Evolutionary conservation across 2,113 vertebrate genomes (phyloP).

Genomic region (Craseonycteris thonglongyai): DNA sequence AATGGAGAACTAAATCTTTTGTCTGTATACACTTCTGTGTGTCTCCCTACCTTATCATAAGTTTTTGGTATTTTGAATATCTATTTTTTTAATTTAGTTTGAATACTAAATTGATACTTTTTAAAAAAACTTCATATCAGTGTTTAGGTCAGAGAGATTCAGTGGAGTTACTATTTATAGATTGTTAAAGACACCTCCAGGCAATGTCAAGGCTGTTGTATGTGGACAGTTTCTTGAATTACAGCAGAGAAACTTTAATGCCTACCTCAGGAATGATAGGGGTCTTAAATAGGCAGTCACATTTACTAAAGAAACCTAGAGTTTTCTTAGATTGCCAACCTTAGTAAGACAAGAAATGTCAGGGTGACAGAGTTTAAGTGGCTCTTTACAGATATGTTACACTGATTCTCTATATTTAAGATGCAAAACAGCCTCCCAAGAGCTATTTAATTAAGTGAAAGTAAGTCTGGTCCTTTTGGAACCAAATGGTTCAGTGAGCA

Average conservation of each 20-base stretch:
- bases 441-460: slow-evolving; percentile 76
- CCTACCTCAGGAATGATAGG: slow-evolving; percentile 68
- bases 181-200: slow-evolving; percentile 19
- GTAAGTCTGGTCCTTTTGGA: slow-evolving; percentile 68
- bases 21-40: background rate
- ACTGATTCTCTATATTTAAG: slow-evolving; percentile 76
- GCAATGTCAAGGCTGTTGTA: background rate
- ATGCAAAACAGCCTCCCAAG: slow-evolving; percentile 49
- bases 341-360: slow-evolving; percentile 69
- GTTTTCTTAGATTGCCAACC: slow-evolving; percentile 73
- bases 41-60: background rate
- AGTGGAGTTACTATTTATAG: slow-evolving; percentile 46
- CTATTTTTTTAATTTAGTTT: background rate
- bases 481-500: slow-evolving; percentile 51
- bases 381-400: slow-evolving; percentile 59
- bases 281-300: slow-evolving; percentile 58
- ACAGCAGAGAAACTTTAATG: slow-evolving; percentile 65
- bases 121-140: background rate
- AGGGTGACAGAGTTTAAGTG: slow-evolving; percentile 73
- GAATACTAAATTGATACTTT: background rate
- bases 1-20: background rate
- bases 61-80: background rate
- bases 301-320: slow-evolving; percentile 73
- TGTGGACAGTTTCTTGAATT: slow-evolving; percentile 57
- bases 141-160: background rate